Base-by-base conservation (phyloP, 1,140 invertebrate species). In the Diuraphis noxia region DNA sequence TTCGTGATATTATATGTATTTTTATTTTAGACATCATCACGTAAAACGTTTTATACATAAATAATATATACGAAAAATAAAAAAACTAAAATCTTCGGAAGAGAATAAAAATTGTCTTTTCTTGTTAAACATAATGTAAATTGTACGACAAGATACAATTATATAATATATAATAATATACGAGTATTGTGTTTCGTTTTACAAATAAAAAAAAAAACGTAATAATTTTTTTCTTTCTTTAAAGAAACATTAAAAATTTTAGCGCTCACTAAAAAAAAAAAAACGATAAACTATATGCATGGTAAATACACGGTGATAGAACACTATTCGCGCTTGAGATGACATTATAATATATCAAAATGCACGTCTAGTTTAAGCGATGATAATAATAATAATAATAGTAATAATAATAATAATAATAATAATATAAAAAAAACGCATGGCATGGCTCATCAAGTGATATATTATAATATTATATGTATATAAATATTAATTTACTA, bases 61-160 rank as follows among this genome's bases (percentile, higher is more conserved):
- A 17, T 56, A 30, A 25, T 52, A 25, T 52, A 7, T 63, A n/a
- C 4, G 13, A 30, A 56, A 25, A 30, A 52, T 8, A 56, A 56
- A 56, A 56, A 56, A 13, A 25, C 49, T n/a, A 63, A n/a, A 63
- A 63, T 63, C 56, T n/a, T 17, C 19, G 13, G 56, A 5, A 72
- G n/a, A 72, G 30, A 72, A 72, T 72, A 72, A 72, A 72, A 72
- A 72, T 72, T 72, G 56, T 72, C 30, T 72, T 72, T n/a, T 72
- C 13, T 72, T 72, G 30, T 72, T 17, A 72, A 72, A n/a, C 5
- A 17, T n/a, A 72, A 72, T 72, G 19, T 49, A 49, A 49, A 34
- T 72, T 72, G 56, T n/a, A 72, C 30, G 2, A 72, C 56, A 13
- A 72, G n/a, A n/a, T n/a, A 72, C 19, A 72, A 56, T 56, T 30